These are phyloP conservation scores for Rhabdomys dilectus DNA, from an alignment of 2,113 vertebrate species.

Conservation along the genomic window DNA sequence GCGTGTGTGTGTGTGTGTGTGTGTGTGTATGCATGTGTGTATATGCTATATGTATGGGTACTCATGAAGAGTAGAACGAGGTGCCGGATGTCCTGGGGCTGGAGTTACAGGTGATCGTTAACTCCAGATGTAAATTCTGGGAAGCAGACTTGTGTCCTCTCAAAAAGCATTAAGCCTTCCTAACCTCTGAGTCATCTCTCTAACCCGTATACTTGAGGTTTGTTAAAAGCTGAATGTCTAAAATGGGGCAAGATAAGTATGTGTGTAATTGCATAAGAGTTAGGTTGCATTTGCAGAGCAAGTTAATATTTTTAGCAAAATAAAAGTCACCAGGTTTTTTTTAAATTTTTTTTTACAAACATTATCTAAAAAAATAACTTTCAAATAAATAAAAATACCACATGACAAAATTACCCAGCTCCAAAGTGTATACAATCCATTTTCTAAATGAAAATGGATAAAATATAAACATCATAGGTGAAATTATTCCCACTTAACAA, in stretches of 20 bases:
- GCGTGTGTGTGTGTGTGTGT: neutral
- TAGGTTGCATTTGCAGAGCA: neutral
- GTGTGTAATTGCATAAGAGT: neutral
- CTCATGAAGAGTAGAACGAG: neutral
- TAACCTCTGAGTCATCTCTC: neutral
- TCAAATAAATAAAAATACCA: neutral
- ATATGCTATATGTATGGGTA: neutral
- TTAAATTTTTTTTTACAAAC: neutral
- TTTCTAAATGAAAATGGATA: neutral
- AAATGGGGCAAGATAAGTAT: neutral
- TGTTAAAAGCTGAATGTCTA: neutral
- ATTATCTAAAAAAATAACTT: neutral
- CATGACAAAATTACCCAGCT: neutral
- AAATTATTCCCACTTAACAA: slow-evolving; percentile 1
- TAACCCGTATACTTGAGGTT: neutral
- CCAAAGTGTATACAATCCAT: neutral
- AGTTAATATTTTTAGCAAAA: neutral
- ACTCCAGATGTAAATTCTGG: neutral
- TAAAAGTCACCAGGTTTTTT: neutral
- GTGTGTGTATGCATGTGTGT: neutral
- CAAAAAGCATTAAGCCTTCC: neutral
- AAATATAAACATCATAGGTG: neutral
- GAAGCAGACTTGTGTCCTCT: neutral
- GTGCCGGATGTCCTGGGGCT: neutral
- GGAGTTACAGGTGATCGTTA: neutral